Evolutionary conservation across 2,113 vertebrate species (phyloP), one percentile per base, ranked within the genome.

Genomic region (Nerophis ophidion): DNA sequence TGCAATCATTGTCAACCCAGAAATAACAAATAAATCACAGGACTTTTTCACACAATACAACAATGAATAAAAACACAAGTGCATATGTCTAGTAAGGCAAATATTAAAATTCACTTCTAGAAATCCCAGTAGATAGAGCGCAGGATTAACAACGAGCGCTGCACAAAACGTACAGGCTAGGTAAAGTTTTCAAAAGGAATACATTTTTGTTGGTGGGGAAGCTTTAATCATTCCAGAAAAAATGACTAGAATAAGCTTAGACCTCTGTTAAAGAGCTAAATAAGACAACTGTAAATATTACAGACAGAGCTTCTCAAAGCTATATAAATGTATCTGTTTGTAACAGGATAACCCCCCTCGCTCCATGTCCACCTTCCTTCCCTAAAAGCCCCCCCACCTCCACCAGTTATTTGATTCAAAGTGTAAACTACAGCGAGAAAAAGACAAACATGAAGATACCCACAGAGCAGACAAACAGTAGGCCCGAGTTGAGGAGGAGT

Each of bases 381-480:
- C 35, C 4, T 8, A 60, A 66, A 61, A 70, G 17, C 49, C 49
- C n/a, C 14, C 35, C 38, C 47, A n/a, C n/a, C n/a, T n/a, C 45
- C 12, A 47, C 19, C 42, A 7, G 17, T 72, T 35, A 71, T 63
- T 67, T 74, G 53, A 76, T 60, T 57, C 52, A 60, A 59, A 48
- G 6, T 5, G 58, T 60, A 38, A 54, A 57, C 81, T 93, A 98
- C 77, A 98, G 82, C 71, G 95, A 98, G 74, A 99, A 99, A 91
- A 95, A 97, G 77, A 97, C 89, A 88, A 97, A 98, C 93, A 98
- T 93, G 84, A 97, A 94, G 82, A 98, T 85, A 62, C 94, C 96
- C 84, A 98, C 70, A 0, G 87, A 93, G 85, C 94, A 96, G 70
- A 98, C 93, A 19, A 87, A 76, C 13, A 94, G 6, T 69, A 99